Conservation (phyloP, 2,888 invertebrate genomes). For the Dimorphilus gyrociliatus region DNA sequence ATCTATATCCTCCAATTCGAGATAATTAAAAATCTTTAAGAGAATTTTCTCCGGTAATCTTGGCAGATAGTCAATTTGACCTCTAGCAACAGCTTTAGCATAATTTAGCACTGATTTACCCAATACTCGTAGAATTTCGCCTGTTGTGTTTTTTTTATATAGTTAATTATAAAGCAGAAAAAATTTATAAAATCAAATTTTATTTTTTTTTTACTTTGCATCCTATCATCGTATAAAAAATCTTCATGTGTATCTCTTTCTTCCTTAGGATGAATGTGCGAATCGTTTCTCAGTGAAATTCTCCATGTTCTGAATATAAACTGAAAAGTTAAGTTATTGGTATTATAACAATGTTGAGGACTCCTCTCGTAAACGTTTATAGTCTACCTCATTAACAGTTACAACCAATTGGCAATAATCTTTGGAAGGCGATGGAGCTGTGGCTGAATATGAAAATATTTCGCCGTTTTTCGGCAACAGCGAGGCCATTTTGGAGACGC, state of each 20-base stretch:
- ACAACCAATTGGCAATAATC: slow-evolving; percentile 27
- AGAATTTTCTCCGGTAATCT: slow-evolving; percentile 20
- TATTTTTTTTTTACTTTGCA: slow-evolving; percentile 18
- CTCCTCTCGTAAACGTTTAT: no score
- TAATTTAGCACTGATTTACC: slow-evolving; percentile 21
- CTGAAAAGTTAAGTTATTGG: no score
- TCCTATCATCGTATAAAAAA: slow-evolving; percentile 23
- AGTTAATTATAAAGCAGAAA: slow-evolving; percentile 1
- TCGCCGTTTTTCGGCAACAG: slow-evolving; percentile 4
- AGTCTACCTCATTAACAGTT: slow-evolving; percentile 17
- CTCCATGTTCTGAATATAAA: slow-evolving; percentile 28
- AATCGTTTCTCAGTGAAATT: slow-evolving; percentile 25
- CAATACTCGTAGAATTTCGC: slow-evolving; percentile 23
- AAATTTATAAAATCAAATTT: slow-evolving; percentile 1
- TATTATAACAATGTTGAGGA: no score
- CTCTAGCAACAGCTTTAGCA: slow-evolving; percentile 16
- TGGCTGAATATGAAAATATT: slow-evolving; percentile 4
- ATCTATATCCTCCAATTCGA: slow-evolving; percentile 30
- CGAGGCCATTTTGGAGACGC: slow-evolving; percentile 2
- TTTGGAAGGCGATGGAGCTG: slow-evolving; percentile 19
- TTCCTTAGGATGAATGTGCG: slow-evolving; percentile 17
- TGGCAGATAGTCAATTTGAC: slow-evolving; percentile 24
- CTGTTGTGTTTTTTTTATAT: slow-evolving; percentile 10
- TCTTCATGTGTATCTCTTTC: slow-evolving; percentile 19
- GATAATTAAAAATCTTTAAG: slow-evolving; percentile 16